phyloP scores from a whole-genome alignment of 1,140 invertebrate species.

The Saxidomus purpurata region DNA sequence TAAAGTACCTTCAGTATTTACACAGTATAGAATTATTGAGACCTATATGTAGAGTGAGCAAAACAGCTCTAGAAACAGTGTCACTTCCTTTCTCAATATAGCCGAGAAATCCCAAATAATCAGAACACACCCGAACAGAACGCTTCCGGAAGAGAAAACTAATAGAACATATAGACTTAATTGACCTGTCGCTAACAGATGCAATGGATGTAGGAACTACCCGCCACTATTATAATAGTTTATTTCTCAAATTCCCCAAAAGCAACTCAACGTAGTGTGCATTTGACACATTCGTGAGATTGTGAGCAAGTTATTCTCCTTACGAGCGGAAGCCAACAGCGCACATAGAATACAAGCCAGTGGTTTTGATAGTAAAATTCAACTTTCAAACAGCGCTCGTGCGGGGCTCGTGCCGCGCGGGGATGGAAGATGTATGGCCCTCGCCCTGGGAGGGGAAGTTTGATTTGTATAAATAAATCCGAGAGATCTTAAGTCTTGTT shows the following conservation, averaged over 20 bases:
- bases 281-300: constrained; percentile 32
- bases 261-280: constrained; percentile 29
- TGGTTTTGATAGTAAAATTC: constrained; percentile 28
- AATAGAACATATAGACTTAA: too few species aligned
- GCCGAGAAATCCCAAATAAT: too few species aligned
- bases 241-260: constrained; percentile 33
- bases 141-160: too few species aligned
- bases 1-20: too few species aligned
- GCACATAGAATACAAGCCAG: constrained; percentile 36
- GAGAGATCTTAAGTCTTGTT: constrained; percentile 15
- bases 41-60: too few species aligned
- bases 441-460: constrained; percentile 46
- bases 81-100: too few species aligned
- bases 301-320: neutral
- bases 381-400: constrained; percentile 44
- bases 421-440: constrained; percentile 19
- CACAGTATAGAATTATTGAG: too few species aligned
- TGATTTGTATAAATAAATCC: constrained; percentile 61
- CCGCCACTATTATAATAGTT: constrained; percentile 9
- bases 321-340: constrained; percentile 2
- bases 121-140: too few species aligned
- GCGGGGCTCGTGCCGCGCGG: neutral
- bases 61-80: too few species aligned
- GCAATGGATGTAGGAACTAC: neutral
- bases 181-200: constrained; percentile 23